A percentile compares a stretch with the other conserved stretches of the same genome.
phyloP scores from a whole-genome alignment of 2,113 vertebrate genomes.

The Bufo gargarizans region DNA sequence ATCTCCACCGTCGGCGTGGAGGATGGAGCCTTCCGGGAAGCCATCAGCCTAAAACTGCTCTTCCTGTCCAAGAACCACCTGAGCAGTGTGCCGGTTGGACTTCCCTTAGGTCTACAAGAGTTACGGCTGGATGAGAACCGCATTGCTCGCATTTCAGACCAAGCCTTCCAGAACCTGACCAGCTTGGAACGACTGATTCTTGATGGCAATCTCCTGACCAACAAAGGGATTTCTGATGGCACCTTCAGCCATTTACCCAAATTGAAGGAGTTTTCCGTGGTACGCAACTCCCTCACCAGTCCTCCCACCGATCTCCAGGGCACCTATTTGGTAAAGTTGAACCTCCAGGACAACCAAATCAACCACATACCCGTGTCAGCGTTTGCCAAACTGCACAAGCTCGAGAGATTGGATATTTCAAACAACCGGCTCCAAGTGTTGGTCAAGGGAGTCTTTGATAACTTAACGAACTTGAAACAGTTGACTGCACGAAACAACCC shows the following conservation, averaged over 20 bases:
- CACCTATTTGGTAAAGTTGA: slow-evolving; percentile 85
- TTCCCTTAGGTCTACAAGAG: slow-evolving; percentile 89
- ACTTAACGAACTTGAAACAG: slow-evolving; percentile 84
- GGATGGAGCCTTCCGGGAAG: slow-evolving; percentile 94
- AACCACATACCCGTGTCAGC: slow-evolving; percentile 87
- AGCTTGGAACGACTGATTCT: slow-evolving; percentile 89
- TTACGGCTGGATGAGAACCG: slow-evolving; percentile 94
- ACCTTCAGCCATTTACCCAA: slow-evolving; percentile 89
- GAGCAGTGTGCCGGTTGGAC: slow-evolving; percentile 93
- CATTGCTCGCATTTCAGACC: slow-evolving; percentile 90
- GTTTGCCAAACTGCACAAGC: slow-evolving; percentile 85
- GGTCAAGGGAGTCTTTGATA: slow-evolving; percentile 89
- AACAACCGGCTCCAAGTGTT: slow-evolving; percentile 89
- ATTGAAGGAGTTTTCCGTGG: slow-evolving; percentile 91
- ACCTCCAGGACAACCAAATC: slow-evolving; percentile 96
- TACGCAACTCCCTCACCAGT: slow-evolving; percentile 90
- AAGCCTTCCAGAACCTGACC: slow-evolving; percentile 94
- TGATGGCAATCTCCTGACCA: slow-evolving; percentile 94
- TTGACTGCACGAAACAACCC: slow-evolving; percentile 92
- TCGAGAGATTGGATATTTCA: slow-evolving; percentile 93
- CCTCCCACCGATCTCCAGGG: slow-evolving; percentile 89
- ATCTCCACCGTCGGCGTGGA: slow-evolving; percentile 97
- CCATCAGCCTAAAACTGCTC: slow-evolving; percentile 90
- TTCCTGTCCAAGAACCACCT: slow-evolving; percentile 97
- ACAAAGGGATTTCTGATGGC: slow-evolving; percentile 90